Base-by-base conservation (phyloP, 2,888 invertebrate species). In the Octodonta nipae region DNA sequence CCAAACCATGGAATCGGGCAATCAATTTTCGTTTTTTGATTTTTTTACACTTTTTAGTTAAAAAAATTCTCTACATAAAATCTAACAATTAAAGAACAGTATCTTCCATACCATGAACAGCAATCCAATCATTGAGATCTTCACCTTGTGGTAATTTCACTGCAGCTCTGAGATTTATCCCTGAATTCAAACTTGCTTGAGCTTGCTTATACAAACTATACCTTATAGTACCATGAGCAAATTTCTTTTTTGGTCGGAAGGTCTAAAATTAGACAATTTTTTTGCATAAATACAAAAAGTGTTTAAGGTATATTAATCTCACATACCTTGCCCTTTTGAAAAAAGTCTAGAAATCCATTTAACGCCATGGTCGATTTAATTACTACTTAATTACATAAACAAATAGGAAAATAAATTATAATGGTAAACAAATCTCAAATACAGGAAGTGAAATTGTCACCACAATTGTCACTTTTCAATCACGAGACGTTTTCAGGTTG, bases 131-230 rank as follows among this genome's bases (percentile, higher is more conserved):
- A 51, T 86, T 84, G 31, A 82, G 60, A 57, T 84, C 82, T 63
- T 91, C 89, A 4, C 79, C 79, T 15, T 73, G 71, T 2, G 89
- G 89, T 38, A 91, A 61, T 53, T 77, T 76, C 1, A 91, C 91
- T 2, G 81, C 87, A 30, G 68, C 64, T 38, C 81, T 70, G 36
- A 91, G 67, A 65, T 91, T 88, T 36, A 89, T 79, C 3, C 89
- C 89, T 2, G 88, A 85, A 60, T 83, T 84, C 11, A 91, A 64
- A 32, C 87, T 88, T 8, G 89, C 89, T 58, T 87, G 84, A 0
- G 89, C 89, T 51, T 87, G 85, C 59, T 89, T 89, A 55, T 89
- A 84, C 15, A 91, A 65, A 30, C 85, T 83, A 60, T 86, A 86
- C 28, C 86, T 68, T 43, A 88, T 67, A 5, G 89, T 91, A 3